Percentiles rank a stretch among this genome's conserved stretches.
Evolutionary conservation across 2,113 vertebrate species (phyloP).

Genomic region (Labeo catla): DNA sequence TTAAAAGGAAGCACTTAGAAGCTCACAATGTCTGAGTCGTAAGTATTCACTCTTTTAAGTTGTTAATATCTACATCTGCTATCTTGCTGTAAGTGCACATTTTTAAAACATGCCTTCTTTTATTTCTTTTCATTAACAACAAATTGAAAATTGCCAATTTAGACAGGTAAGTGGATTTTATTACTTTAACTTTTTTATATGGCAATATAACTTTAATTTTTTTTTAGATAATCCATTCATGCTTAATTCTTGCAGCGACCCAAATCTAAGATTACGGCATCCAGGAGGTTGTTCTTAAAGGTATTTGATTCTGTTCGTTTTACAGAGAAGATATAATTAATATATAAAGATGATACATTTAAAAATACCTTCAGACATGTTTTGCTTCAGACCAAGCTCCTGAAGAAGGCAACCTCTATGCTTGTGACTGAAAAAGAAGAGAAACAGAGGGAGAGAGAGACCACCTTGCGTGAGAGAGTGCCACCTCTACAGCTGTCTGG

Average conservation of each 20-base stretch:
- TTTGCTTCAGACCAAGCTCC: constrained; percentile 73
- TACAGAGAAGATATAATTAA: not conserved
- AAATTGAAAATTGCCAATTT: not conserved
- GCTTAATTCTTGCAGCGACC: constrained; percentile 57
- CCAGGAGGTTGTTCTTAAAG: constrained; percentile 76
- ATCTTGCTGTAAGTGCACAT: not conserved
- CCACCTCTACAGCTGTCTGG: constrained; percentile 68
- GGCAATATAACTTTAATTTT: not conserved
- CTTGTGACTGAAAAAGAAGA: constrained; percentile 70
- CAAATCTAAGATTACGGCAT: constrained; percentile 76
- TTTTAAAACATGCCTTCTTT: not conserved
- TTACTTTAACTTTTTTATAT: not conserved
- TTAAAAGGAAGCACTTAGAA: constrained; percentile 22
- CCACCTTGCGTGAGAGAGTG: constrained; percentile 68
- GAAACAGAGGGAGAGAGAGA: constrained; percentile 69
- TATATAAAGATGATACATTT: not conserved
- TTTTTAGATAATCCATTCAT: not conserved
- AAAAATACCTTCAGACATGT: not conserved
- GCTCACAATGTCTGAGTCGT: constrained; percentile 75
- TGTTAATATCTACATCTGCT: constrained; percentile 7
- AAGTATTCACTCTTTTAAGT: constrained; percentile 53
- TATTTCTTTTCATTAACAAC: constrained; percentile 11
- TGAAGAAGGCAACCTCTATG: constrained; percentile 75
- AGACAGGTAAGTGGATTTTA: constrained; percentile 64
- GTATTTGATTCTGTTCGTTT: constrained; percentile 56